These are phyloP conservation scores for Luffia ferchaultella DNA, from an alignment of 2,888 invertebrate genomes.

Conservation along the genomic window DNA sequence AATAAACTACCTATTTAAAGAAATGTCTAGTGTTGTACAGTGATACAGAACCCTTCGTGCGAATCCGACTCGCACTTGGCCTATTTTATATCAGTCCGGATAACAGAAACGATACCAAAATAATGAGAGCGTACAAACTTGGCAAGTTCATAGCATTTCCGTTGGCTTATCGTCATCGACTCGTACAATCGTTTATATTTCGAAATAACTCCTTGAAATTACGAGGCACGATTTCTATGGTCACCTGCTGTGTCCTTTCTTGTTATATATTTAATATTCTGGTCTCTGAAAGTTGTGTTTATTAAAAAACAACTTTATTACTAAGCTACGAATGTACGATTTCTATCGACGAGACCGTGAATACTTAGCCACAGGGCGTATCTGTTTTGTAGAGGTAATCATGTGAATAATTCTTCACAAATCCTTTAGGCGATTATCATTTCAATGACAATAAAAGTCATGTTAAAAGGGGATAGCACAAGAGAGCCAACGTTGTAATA, in stretches of 20 bases:
- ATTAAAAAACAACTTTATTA: slow-evolving; percentile 18
- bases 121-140: neutral
- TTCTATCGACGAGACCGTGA: neutral
- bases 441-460: slow-evolving; percentile 58
- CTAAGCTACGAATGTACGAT: neutral
- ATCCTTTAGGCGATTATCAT: slow-evolving; percentile 62
- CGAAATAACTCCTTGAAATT: slow-evolving; percentile 35
- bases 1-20: too few relatives aligned
- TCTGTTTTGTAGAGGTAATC: slow-evolving; percentile 51
- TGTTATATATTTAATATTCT: slow-evolving; percentile 28
- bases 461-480: slow-evolving; percentile 39
- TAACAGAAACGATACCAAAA: neutral
- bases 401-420: slow-evolving; percentile 56
- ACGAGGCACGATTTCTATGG: slow-evolving; percentile 36
- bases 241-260: slow-evolving; percentile 54
- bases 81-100: too few relatives aligned
- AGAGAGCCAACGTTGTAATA: slow-evolving; percentile 19
- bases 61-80: too few relatives aligned
- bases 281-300: slow-evolving; percentile 6
- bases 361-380: slow-evolving; percentile 57
- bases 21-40: too few relatives aligned
- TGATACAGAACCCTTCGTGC: too few relatives aligned
- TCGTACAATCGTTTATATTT: slow-evolving; percentile 13
- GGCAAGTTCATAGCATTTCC: neutral
- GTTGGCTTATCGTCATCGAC: neutral